A percentile compares a stretch with the other conserved stretches of the same genome.
phyloP scores from a whole-genome alignment of 2,113 vertebrate genomes.

The Oreotragus oreotragus region DNA sequence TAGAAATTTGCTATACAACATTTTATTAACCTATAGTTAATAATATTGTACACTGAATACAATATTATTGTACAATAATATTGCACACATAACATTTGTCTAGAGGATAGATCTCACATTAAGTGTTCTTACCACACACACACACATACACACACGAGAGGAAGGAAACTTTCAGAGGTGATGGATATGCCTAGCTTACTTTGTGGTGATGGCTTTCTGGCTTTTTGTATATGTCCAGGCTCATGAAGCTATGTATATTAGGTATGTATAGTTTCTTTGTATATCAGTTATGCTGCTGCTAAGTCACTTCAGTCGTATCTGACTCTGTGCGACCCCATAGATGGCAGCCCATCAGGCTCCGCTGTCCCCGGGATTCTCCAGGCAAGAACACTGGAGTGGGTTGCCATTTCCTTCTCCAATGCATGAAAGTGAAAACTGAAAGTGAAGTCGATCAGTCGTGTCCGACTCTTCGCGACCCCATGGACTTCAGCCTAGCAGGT shows the following conservation, averaged over 20 bases:
- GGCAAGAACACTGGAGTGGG: too few species aligned
- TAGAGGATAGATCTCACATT: not conserved
- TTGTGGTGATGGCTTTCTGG: not conserved
- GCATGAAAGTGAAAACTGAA: too few species aligned
- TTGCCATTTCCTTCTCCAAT: too few species aligned
- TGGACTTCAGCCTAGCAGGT: too few species aligned
- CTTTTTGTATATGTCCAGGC: not conserved
- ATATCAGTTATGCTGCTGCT: not conserved
- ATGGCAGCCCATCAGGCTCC: too few species aligned
- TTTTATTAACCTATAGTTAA: not conserved
- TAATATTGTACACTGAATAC: not conserved
- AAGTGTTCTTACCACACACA: not conserved
- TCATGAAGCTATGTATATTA: not conserved
- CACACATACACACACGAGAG: not conserved
- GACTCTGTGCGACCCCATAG: too few species aligned
- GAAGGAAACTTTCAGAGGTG: not conserved
- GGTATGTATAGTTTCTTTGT: not conserved
- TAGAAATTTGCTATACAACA: not conserved
- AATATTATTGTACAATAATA: not conserved
- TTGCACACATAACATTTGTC: not conserved
- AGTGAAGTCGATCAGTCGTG: too few species aligned
- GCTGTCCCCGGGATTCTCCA: too few species aligned
- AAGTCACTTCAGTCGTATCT: too few species aligned
- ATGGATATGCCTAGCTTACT: not conserved
- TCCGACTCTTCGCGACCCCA: too few species aligned